Evolutionary conservation across 2,797 vertebrate species (phyloP).

Genomic region (Sebastes minor): DNA sequence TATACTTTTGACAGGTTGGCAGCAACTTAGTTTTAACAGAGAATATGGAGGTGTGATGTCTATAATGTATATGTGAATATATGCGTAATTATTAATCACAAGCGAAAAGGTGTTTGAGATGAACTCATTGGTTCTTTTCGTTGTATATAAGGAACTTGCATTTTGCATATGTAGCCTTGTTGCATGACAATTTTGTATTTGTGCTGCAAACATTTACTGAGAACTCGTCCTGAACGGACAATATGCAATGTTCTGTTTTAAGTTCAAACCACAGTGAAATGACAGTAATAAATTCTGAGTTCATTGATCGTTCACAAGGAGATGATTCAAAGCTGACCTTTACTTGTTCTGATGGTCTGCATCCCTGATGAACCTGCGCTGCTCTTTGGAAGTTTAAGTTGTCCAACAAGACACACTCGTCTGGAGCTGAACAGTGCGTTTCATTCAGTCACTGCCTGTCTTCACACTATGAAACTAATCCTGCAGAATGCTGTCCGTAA

Average conservation of each 20-base stretch:
- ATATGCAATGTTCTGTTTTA: conserved; percentile 17
- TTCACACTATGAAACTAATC: background rate
- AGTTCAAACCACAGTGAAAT: conserved; percentile 46
- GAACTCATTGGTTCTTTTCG: background rate
- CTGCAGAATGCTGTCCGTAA: background rate
- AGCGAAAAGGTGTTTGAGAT: background rate
- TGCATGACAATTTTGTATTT: background rate
- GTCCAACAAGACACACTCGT: conserved; percentile 27
- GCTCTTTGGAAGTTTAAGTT: conserved; percentile 46
- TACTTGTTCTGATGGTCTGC: conserved; percentile 54
- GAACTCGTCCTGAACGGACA: conserved; percentile 1
- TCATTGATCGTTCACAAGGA: conserved; percentile 64
- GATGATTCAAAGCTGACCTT: conserved; percentile 76
- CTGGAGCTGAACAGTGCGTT: conserved; percentile 4
- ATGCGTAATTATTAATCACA: background rate
- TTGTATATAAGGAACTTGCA: background rate
- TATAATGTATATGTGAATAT: background rate
- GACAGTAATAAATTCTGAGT: conserved; percentile 62
- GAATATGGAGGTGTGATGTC: background rate
- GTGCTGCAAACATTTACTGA: conserved; percentile 26
- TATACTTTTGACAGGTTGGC: background rate
- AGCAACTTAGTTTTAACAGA: background rate
- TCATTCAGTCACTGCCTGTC: background rate
- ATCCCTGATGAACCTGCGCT: conserved; percentile 68
- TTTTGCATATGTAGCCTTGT: background rate